phyloP scores from a whole-genome alignment of 1,140 invertebrate genomes.

The Formica selysi region DNA sequence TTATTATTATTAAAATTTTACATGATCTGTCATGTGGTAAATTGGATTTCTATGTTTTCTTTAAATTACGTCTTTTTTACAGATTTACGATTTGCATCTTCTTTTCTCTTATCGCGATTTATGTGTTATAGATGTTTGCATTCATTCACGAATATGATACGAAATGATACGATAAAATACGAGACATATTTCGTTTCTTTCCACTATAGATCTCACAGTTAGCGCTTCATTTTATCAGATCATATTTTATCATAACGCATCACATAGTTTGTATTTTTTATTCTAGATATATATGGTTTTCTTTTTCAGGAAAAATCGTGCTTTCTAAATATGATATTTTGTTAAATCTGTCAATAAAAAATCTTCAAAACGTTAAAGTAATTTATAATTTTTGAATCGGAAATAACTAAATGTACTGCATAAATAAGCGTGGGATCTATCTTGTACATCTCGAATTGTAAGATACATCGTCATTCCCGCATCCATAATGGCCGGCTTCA shows the following conservation, averaged over 20 bases:
- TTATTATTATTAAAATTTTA: neutral
- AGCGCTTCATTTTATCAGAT: neutral
- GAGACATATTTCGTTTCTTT: constrained; percentile 10
- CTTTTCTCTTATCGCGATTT: neutral
- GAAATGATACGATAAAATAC: neutral
- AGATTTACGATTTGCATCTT: neutral
- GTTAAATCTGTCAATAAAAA: neutral
- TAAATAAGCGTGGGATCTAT: constrained; percentile 34
- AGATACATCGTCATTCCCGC: neutral
- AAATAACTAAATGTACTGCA: neutral
- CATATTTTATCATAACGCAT: too few species aligned
- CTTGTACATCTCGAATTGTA: constrained; percentile 5
- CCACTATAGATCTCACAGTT: neutral
- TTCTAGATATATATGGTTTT: neutral
- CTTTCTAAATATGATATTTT: neutral
- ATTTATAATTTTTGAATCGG: neutral
- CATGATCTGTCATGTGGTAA: neutral
- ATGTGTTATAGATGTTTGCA: neutral
- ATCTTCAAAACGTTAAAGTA: neutral
- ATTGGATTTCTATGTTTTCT: neutral
- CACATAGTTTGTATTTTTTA: neutral
- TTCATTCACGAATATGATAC: neutral
- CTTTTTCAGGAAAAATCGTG: neutral
- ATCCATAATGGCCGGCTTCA: neutral
- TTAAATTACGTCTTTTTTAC: neutral